A percentile compares a stretch with the other conserved stretches of the same genome.
These are phyloP conservation scores for Archilochus colubris DNA, from an alignment of 2,113 vertebrate genomes.

Conservation along the genomic window DNA sequence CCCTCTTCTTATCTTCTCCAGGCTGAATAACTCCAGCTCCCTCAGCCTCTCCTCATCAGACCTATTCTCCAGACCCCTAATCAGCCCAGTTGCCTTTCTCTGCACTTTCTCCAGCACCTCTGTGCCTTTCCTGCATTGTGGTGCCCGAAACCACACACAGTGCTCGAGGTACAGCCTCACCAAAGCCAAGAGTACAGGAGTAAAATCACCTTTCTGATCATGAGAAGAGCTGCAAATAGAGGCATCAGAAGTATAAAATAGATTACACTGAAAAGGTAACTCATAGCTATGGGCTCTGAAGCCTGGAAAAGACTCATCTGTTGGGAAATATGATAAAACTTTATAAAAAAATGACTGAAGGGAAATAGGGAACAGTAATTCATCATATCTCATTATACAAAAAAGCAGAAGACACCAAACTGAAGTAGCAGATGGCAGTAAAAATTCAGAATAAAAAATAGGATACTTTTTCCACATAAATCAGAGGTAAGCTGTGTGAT, in stretches of 20 bases:
- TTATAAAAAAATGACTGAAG: background rate
- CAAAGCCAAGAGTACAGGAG: too few species aligned
- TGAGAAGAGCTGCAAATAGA: background rate
- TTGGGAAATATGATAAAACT: background rate
- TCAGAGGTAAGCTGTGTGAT: background rate
- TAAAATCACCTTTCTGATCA: background rate
- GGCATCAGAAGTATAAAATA: background rate
- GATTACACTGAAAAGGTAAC: background rate
- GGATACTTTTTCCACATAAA: background rate
- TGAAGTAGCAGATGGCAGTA: background rate
- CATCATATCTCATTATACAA: background rate
- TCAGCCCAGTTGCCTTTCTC: too few species aligned
- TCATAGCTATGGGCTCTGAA: background rate
- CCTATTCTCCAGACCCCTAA: too few species aligned
- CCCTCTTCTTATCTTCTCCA: too few species aligned
- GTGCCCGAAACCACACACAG: background rate
- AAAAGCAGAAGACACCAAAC: background rate
- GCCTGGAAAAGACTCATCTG: background rate
- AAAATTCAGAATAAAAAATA: background rate
- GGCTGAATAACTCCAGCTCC: too few species aligned
- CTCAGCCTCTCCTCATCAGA: too few species aligned
- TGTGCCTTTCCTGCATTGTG: too few species aligned
- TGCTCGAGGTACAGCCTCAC: too few species aligned
- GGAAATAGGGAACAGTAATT: background rate
- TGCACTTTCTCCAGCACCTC: too few species aligned